A percentile compares a stretch with the other conserved stretches of the same genome.
These are phyloP conservation scores for Papilio demoleus DNA, from an alignment of 2,888 invertebrate species.

Conservation along the genomic window DNA sequence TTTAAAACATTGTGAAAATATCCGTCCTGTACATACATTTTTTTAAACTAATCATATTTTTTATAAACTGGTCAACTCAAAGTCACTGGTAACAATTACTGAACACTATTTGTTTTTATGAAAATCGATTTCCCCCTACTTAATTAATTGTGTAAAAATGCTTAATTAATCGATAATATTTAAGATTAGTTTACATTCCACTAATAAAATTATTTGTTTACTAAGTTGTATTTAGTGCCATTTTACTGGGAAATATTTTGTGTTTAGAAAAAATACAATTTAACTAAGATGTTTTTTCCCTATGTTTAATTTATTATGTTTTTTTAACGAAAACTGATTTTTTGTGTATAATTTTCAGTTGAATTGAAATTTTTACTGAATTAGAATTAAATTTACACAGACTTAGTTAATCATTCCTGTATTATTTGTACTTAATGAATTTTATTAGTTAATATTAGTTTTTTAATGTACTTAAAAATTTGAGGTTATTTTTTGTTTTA, in stretches of 20 bases:
- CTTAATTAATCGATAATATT: too few species aligned
- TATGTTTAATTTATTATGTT: too few species aligned
- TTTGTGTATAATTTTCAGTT: too few species aligned
- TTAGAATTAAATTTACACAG: neutral
- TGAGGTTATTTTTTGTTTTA: constrained; percentile 12
- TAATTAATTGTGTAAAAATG: too few species aligned
- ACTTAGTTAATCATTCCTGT: constrained; percentile 3
- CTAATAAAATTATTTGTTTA: neutral
- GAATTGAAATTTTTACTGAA: neutral
- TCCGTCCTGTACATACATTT: neutral
- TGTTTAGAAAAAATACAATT: neutral
- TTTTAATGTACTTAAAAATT: neutral
- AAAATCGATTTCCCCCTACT: too few species aligned
- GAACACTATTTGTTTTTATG: too few species aligned
- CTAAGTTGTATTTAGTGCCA: constrained; percentile 5
- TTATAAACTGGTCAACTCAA: neutral
- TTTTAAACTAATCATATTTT: neutral
- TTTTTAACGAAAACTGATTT: too few species aligned
- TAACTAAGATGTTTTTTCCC: neutral
- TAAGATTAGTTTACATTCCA: neutral
- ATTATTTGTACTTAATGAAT: neutral
- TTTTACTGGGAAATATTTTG: neutral
- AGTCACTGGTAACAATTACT: too few species aligned
- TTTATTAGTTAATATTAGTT: neutral
- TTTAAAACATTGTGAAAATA: neutral